phyloP scores from a whole-genome alignment of 2,113 vertebrate species.

The Paramisgurnus dabryanus region DNA sequence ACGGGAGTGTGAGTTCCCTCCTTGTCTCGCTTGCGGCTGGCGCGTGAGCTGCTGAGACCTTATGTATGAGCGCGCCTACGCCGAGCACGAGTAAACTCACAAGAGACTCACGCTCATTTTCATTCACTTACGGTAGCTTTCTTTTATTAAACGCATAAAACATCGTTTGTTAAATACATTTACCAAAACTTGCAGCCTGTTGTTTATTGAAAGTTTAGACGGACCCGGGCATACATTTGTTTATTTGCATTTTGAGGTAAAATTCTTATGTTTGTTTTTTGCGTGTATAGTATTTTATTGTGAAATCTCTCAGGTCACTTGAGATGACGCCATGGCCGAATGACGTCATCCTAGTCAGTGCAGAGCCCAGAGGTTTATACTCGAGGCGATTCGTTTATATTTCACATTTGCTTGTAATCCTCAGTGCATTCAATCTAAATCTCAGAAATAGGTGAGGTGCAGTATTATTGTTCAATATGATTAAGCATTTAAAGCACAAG shows the following conservation, averaged over 20 bases:
- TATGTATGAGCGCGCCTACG: slow-evolving; percentile 24
- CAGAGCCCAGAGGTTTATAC: not conserved
- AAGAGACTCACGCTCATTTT: not conserved
- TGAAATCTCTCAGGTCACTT: not conserved
- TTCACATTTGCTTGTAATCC: no score
- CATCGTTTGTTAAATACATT: no score
- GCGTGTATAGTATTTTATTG: not conserved
- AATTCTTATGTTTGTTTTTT: not conserved
- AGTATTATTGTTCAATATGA: no score
- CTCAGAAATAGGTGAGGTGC: no score
- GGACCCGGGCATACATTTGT: not conserved
- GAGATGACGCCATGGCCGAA: not conserved
- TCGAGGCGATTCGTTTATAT: no score
- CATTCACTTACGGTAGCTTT: not conserved
- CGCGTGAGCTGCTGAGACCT: slow-evolving; percentile 13
- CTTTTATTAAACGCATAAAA: no score
- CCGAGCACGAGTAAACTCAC: not conserved
- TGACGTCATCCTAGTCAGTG: slow-evolving; percentile 11
- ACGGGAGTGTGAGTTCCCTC: not conserved
- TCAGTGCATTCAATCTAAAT: no score
- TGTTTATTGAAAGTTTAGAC: no score
- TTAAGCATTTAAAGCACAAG: no score
- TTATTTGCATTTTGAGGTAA: not conserved
- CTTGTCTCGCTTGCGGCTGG: not conserved
- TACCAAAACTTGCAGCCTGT: no score